These are phyloP conservation scores for Malurus elegans DNA, from an alignment of 2,113 vertebrate genomes.

Conservation along the genomic window DNA sequence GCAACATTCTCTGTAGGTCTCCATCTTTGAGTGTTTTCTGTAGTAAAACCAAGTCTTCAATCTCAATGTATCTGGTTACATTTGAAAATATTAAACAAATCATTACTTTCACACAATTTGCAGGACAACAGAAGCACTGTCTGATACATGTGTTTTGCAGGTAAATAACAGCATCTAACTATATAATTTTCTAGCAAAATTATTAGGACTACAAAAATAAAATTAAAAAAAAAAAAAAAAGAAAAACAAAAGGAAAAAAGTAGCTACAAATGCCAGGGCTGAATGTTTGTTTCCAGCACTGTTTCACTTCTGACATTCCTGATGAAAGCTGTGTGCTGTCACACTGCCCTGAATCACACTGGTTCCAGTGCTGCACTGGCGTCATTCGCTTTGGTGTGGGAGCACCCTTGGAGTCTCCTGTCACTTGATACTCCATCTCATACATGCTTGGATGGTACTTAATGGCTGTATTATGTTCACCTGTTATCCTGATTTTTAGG, in stretches of 20 bases:
- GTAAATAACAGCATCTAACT: background rate
- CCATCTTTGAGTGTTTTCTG: background rate
- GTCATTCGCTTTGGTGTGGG: background rate
- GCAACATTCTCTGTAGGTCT: background rate
- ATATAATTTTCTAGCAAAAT: background rate
- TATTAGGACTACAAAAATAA: background rate
- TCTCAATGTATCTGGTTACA: background rate
- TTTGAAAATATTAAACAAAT: background rate
- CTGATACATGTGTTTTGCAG: background rate
- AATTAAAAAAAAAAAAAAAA: too few species aligned
- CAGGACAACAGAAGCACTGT: background rate
- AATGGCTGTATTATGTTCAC: background rate
- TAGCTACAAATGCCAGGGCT: background rate
- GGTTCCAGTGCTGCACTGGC: background rate
- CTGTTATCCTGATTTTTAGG: background rate
- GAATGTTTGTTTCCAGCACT: background rate
- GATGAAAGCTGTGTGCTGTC: background rate
- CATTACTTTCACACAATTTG: background rate
- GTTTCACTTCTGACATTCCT: background rate
- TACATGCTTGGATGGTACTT: background rate
- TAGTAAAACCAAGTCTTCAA: background rate
- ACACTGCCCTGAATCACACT: background rate
- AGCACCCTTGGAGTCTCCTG: background rate
- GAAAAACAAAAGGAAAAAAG: background rate
- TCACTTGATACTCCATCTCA: background rate